A percentile compares a stretch with the other conserved stretches of the same genome.
These are phyloP conservation scores for Aquatica leii DNA, from an alignment of 2,888 invertebrate species.

Conservation along the genomic window DNA sequence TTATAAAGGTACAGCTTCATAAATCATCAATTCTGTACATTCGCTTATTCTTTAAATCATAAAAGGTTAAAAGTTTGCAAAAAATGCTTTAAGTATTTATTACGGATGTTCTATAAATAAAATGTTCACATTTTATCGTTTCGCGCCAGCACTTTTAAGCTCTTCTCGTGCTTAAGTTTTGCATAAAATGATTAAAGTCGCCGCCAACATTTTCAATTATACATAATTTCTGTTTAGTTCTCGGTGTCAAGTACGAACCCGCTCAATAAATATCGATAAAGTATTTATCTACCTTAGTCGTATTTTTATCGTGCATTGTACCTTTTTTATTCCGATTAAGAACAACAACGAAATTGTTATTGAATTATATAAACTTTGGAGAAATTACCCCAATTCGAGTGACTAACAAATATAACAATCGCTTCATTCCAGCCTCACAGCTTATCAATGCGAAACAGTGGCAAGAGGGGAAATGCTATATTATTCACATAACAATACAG, in stretches of 20 bases:
- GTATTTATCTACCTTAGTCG: neutral
- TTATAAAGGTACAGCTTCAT: too few species aligned
- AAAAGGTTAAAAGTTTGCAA: too few species aligned
- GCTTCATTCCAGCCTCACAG: conserved; percentile 33
- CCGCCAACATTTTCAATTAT: conserved; percentile 5
- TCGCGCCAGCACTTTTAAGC: neutral
- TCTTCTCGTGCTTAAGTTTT: neutral
- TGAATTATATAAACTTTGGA: too few species aligned
- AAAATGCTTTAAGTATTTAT: neutral
- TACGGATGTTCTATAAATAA: conserved; percentile 6
- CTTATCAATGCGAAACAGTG: conserved; percentile 43
- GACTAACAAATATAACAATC: conserved; percentile 37
- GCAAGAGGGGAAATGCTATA: conserved; percentile 37
- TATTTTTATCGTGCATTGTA: neutral
- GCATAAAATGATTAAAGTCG: conserved; percentile 11
- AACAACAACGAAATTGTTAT: too few species aligned
- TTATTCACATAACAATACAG: conserved; percentile 42
- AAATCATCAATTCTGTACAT: too few species aligned
- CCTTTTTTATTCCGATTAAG: neutral
- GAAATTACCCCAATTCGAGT: conserved; percentile 36
- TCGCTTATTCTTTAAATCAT: too few species aligned
- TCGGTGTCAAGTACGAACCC: conserved; percentile 9
- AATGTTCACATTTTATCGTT: conserved; percentile 6
- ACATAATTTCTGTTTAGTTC: conserved; percentile 5
- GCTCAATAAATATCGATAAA: conserved; percentile 5